Percentiles rank a stretch among this genome's conserved stretches.
phyloP scores from a whole-genome alignment of 2,797 vertebrate species.

The Lemur catta region DNA sequence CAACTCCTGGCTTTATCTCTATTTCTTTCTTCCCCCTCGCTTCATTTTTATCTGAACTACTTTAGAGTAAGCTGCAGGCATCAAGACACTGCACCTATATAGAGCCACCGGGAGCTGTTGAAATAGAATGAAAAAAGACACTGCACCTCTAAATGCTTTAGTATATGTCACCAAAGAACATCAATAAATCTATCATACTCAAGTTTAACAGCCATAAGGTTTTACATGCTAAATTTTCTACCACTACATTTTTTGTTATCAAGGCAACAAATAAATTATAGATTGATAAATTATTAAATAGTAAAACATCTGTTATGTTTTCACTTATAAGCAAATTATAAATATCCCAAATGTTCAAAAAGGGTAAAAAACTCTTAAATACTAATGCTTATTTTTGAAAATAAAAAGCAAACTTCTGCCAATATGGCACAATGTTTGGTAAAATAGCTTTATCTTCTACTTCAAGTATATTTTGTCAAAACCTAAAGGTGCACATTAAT shows the following conservation, averaged over 20 bases:
- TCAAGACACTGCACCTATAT: not conserved
- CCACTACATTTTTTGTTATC: not conserved
- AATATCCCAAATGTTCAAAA: not conserved
- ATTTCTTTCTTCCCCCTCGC: not conserved
- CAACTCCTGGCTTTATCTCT: not conserved
- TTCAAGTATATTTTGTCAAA: conserved; percentile 10
- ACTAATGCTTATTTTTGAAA: conserved; percentile 13
- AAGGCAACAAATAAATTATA: not conserved
- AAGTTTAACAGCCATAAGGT: not conserved
- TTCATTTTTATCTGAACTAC: not conserved
- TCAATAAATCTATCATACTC: not conserved
- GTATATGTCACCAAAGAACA: not conserved
- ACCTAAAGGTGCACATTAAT: not conserved
- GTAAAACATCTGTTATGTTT: not conserved
- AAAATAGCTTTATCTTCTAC: not conserved
- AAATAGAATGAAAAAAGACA: not conserved
- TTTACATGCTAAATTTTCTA: not conserved
- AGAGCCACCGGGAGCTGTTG: no score
- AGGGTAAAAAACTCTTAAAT: not conserved
- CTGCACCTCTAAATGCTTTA: conserved; percentile 8
- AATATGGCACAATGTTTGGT: not conserved
- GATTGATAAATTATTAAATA: conserved; percentile 28
- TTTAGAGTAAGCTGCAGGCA: not conserved
- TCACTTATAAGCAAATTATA: conserved; percentile 21
- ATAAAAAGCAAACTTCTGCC: conserved; percentile 1